Conservation (phyloP, 2,113 vertebrate species). For the Hymenochirus boettgeri region DNA sequence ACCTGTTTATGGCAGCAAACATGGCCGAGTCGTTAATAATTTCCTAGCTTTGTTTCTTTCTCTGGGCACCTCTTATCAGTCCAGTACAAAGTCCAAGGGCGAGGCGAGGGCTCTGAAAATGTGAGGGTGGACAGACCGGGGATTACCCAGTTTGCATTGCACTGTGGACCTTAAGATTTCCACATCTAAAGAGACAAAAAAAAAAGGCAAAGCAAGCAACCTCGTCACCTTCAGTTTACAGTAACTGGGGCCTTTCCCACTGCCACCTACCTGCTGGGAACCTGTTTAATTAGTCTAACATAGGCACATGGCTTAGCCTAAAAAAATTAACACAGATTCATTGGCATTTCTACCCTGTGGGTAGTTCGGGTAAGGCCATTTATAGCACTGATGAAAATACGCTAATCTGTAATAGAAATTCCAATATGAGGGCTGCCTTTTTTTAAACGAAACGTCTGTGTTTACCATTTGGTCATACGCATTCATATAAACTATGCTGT, state of each 20-base stretch:
- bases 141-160: constrained; percentile 47
- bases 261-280: neutral
- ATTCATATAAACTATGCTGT: too few species aligned
- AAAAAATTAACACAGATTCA: too few species aligned
- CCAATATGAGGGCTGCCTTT: too few species aligned
- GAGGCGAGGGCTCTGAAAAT: constrained; percentile 29
- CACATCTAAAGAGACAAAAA: constrained; percentile 1
- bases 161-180: constrained; percentile 11
- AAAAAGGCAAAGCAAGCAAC: constrained; percentile 3
- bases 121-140: constrained; percentile 15
- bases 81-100: constrained; percentile 63
- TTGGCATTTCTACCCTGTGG: too few species aligned
- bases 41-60: constrained; percentile 54
- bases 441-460: too few species aligned
- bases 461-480: too few species aligned
- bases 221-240: constrained; percentile 4
- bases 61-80: constrained; percentile 57
- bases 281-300: too few species aligned
- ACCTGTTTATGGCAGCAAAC: constrained; percentile 47
- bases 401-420: too few species aligned
- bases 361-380: too few species aligned
- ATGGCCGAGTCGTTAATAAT: constrained; percentile 58
- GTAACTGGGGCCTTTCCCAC: neutral
- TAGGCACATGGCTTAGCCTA: too few species aligned
- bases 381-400: too few species aligned